phyloP scores from a whole-genome alignment of 2,888 invertebrate species.

The Lasioglossum leucozonium region DNA sequence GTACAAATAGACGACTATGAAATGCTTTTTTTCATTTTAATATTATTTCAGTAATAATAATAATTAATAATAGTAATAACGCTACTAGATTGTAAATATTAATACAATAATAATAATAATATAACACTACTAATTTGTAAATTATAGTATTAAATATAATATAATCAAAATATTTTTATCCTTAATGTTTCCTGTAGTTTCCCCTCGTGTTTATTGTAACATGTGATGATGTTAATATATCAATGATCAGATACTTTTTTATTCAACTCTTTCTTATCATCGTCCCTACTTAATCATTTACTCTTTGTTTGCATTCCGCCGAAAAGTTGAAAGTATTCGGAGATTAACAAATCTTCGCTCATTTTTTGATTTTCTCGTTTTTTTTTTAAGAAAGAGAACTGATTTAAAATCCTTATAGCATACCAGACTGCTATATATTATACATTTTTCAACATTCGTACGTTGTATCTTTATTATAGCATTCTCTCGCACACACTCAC shows the following conservation, averaged over 20 bases:
- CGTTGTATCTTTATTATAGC: slow-evolving; percentile 40
- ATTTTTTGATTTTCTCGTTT: slow-evolving; percentile 45
- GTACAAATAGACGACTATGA: slow-evolving; percentile 78
- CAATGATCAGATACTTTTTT: slow-evolving; percentile 41
- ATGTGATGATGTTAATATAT: slow-evolving; percentile 59
- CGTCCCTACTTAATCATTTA: slow-evolving; percentile 45
- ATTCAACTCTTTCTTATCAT: slow-evolving; percentile 51
- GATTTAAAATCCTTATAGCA: slow-evolving; percentile 71
- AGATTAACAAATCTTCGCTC: slow-evolving; percentile 49
- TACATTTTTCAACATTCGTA: slow-evolving; percentile 48
- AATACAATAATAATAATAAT: slow-evolving; percentile 77
- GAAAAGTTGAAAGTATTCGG: slow-evolving; percentile 74
- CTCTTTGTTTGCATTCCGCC: slow-evolving; percentile 65
- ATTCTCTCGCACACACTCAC: slow-evolving; percentile 63
- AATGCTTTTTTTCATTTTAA: slow-evolving; percentile 75
- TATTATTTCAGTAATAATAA: slow-evolving; percentile 79
- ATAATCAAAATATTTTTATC: slow-evolving; percentile 82
- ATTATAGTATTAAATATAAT: slow-evolving; percentile 82
- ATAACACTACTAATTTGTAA: slow-evolving; percentile 82
- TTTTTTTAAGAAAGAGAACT: slow-evolving; percentile 48
- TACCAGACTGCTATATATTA: slow-evolving; percentile 70
- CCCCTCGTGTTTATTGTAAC: slow-evolving; percentile 61
- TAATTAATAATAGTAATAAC: slow-evolving; percentile 78
- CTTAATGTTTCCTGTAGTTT: slow-evolving; percentile 72
- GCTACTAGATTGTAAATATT: slow-evolving; percentile 80